These are phyloP conservation scores for Stomatorhinus ivindoensis DNA, from an alignment of 2,113 vertebrate genomes.

Conservation along the genomic window DNA sequence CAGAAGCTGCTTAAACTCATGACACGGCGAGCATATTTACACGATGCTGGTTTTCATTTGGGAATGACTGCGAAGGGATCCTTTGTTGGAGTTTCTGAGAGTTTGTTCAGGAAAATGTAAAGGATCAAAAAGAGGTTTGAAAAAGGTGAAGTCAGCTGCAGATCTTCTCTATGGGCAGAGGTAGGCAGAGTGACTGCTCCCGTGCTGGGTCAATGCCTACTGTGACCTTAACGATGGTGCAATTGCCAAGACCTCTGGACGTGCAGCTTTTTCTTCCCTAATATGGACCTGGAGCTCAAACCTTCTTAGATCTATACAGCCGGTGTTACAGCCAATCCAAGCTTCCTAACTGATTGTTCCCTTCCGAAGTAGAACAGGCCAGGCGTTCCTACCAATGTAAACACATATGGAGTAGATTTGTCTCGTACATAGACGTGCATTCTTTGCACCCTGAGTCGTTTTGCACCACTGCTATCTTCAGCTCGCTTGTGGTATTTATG, in stretches of 20 bases:
- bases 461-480: conserved; percentile 41
- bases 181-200: background rate
- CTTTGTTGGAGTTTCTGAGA: background rate
- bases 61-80: background rate
- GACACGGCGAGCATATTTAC: background rate
- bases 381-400: conserved; percentile 39
- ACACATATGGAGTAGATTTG: conserved; percentile 54
- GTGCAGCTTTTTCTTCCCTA: conserved; percentile 26
- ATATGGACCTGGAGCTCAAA: conserved; percentile 28
- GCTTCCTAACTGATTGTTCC: conserved; percentile 36
- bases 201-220: background rate
- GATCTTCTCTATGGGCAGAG: background rate
- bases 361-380: conserved; percentile 41
- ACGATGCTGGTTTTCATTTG: background rate
- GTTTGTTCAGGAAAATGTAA: background rate
- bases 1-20: background rate
- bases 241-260: conserved; percentile 20
- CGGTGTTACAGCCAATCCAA: background rate
- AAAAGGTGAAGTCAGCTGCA: background rate
- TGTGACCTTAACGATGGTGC: background rate
- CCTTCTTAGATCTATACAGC: conserved; percentile 6
- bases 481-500: conserved; percentile 41
- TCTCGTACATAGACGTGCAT: conserved; percentile 41
- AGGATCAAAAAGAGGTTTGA: background rate
- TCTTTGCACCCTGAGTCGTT: conserved; percentile 38